Evolutionary conservation across 1,140 invertebrate species (phyloP).

Genomic region (Penaeus japonicus): DNA sequence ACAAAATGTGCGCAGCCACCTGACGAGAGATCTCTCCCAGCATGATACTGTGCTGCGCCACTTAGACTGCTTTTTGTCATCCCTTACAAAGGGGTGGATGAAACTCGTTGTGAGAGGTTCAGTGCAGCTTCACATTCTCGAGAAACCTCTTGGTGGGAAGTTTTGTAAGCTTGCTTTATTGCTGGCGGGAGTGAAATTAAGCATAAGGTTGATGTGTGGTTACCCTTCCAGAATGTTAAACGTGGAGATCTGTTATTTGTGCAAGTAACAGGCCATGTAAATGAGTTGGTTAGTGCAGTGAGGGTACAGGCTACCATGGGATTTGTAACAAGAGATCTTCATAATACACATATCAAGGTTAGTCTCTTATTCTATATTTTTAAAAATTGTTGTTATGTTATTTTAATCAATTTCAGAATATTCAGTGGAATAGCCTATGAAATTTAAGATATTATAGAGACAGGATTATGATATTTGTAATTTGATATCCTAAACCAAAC

Average conservation of each 20-base stretch:
- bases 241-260: conserved; percentile 39
- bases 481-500: neutral
- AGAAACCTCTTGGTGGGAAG: too few species aligned
- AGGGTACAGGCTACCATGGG: conserved; percentile 25
- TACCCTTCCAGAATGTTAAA: conserved; percentile 32
- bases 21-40: too few species aligned
- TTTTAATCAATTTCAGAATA: neutral
- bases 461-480: neutral
- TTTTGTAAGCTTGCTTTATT: too few species aligned
- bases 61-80: too few species aligned
- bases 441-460: neutral
- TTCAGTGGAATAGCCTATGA: neutral
- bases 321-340: neutral
- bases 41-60: too few species aligned
- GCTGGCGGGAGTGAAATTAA: too few species aligned
- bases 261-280: neutral
- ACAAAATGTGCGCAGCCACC: too few species aligned
- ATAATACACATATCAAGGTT: conserved; percentile 39
- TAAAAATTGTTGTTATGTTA: too few species aligned
- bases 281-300: conserved; percentile 13
- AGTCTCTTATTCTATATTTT: neutral
- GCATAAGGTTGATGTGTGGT: neutral
- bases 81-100: too few species aligned
- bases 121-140: too few species aligned
- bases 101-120: too few species aligned